A percentile compares a stretch with the other conserved stretches of the same genome.
phyloP scores from a whole-genome alignment of 2,113 vertebrate species.

The Solea senegalensis region DNA sequence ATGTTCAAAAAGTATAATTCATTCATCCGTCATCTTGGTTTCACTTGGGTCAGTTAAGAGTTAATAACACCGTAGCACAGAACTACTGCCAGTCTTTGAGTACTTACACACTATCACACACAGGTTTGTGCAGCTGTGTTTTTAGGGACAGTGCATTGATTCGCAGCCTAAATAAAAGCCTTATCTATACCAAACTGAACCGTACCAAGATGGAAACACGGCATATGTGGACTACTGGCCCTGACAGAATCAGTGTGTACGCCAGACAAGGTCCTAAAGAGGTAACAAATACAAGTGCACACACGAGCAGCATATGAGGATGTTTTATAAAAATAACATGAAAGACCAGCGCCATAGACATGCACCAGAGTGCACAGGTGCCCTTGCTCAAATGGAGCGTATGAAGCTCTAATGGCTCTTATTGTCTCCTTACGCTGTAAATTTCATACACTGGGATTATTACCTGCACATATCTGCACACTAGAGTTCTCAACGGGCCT shows the following conservation, averaged over 20 bases:
- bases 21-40: slow-evolving; percentile 13
- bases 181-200: no score
- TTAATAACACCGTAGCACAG: slow-evolving; percentile 55
- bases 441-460: slow-evolving; percentile 42
- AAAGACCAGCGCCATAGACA: slow-evolving; percentile 7
- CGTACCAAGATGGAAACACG: no score
- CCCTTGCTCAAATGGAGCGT: slow-evolving; percentile 59
- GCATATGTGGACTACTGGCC: no score
- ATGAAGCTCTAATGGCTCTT: slow-evolving; percentile 46
- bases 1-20: background rate
- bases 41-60: slow-evolving; percentile 54
- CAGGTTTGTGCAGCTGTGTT: background rate
- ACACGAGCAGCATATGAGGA: slow-evolving; percentile 36
- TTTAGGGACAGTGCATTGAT: background rate
- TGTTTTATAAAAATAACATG: slow-evolving; percentile 39
- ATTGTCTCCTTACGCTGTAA: slow-evolving; percentile 49
- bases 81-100: slow-evolving; percentile 53
- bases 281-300: background rate
- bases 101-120: slow-evolving; percentile 24
- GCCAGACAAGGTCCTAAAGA: no score
- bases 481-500: no score
- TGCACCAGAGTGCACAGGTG: slow-evolving; percentile 45
- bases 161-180: background rate
- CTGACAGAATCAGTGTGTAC: no score
- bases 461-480: background rate